Evolutionary conservation across 2,113 vertebrate genomes (phyloP).

Genomic region (Marcusenius ussheri): DNA sequence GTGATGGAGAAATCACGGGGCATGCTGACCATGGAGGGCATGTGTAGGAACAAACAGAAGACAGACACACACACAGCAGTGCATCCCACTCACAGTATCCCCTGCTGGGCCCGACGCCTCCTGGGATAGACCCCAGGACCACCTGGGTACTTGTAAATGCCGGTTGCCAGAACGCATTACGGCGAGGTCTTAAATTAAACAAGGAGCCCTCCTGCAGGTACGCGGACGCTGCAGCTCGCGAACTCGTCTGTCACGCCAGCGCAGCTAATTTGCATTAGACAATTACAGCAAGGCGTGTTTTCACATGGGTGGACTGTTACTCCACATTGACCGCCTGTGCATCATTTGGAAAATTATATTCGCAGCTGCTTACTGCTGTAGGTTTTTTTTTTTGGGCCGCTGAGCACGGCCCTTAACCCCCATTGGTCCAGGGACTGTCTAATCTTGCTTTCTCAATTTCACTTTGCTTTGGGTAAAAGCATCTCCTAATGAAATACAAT

Average conservation of each 20-base stretch:
- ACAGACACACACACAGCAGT: not conserved
- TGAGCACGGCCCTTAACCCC: not conserved
- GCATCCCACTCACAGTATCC: not conserved
- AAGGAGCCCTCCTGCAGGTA: not conserved
- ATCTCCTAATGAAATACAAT: not conserved
- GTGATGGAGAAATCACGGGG: not conserved
- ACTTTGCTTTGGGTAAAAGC: not conserved
- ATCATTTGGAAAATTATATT: not conserved
- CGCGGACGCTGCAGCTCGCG: too few relatives aligned
- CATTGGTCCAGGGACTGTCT: not conserved
- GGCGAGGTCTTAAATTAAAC: not conserved
- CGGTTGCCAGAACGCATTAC: not conserved
- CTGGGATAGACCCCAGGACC: not conserved
- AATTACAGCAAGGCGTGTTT: constrained; percentile 32
- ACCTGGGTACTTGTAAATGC: constrained; percentile 25
- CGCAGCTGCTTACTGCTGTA: not conserved
- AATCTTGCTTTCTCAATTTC: not conserved
- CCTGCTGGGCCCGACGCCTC: not conserved
- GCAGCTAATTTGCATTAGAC: constrained; percentile 32
- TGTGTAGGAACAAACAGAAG: not conserved
- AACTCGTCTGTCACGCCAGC: constrained; percentile 23
- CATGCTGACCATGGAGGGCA: not conserved
- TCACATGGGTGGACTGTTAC: constrained; percentile 28
- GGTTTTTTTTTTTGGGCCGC: not conserved
- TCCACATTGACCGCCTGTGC: constrained; percentile 27